phyloP scores from a whole-genome alignment of 2,888 invertebrate genomes.

The Dicyrtomina minuta region DNA sequence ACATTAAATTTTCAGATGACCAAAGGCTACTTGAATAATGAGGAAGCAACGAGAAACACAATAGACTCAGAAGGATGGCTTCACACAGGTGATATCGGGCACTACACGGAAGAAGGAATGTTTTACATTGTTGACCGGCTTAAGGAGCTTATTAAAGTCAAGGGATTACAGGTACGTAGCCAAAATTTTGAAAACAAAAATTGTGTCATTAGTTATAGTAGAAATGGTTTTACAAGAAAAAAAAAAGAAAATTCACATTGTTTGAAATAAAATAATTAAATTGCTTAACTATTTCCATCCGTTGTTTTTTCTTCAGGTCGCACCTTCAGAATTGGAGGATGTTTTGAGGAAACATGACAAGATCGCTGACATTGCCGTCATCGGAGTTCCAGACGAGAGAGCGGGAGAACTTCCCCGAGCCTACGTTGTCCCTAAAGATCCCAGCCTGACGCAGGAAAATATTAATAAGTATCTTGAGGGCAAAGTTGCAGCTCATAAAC shows the following conservation, averaged over 20 bases:
- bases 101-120: constrained; percentile 72
- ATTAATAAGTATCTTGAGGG: constrained; percentile 66
- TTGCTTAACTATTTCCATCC: not conserved
- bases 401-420: constrained; percentile 77
- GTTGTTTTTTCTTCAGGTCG: no score
- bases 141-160: constrained; percentile 81
- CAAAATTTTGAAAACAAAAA: not conserved
- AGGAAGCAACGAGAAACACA: constrained; percentile 70
- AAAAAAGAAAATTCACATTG: no score
- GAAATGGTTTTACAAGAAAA: no score
- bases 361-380: constrained; percentile 72
- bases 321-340: constrained; percentile 37
- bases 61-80: constrained; percentile 77
- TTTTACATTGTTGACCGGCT: constrained; percentile 76
- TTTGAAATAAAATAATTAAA: no score
- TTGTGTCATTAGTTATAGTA: no score
- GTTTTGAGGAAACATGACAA: constrained; percentile 11
- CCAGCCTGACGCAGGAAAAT: not conserved
- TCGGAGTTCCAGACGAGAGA: constrained; percentile 69
- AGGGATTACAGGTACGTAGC: constrained; percentile 72
- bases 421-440: constrained; percentile 68
- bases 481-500: constrained; percentile 76
- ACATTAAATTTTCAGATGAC: constrained; percentile 58
- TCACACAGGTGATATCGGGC: constrained; percentile 77
- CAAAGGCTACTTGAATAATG: constrained; percentile 78